Percentiles rank a stretch among this genome's conserved stretches.
These are phyloP conservation scores for Philonicus albiceps DNA, from an alignment of 2,888 invertebrate species.

Conservation along the genomic window DNA sequence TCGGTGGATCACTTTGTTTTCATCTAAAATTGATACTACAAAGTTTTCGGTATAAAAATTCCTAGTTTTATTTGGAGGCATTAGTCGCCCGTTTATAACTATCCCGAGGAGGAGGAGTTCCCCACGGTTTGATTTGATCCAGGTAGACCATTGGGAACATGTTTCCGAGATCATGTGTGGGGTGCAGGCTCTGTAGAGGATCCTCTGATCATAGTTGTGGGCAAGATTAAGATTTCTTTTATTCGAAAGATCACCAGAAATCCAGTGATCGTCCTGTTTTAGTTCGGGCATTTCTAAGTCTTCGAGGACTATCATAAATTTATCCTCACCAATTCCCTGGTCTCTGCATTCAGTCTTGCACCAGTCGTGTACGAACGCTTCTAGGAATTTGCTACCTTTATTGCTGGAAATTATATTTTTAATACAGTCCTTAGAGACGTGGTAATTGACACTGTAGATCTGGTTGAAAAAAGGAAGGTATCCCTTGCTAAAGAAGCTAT, in stretches of 20 bases:
- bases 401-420: conserved; percentile 56
- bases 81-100: conserved; percentile 59
- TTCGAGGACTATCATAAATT: conserved; percentile 53
- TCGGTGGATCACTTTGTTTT: conserved; percentile 44
- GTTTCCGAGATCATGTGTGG: conserved; percentile 58
- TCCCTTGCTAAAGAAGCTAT: conserved; percentile 59
- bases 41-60: not conserved
- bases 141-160: conserved; percentile 55
- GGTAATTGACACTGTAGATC: conserved; percentile 54
- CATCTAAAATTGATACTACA: conserved; percentile 50
- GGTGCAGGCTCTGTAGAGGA: conserved; percentile 60
- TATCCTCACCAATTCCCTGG: conserved; percentile 53
- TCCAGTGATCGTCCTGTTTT: not conserved
- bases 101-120: conserved; percentile 57
- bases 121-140: conserved; percentile 56
- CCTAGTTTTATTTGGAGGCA: conserved; percentile 51
- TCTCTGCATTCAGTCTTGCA: conserved; percentile 59
- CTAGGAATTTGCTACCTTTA: conserved; percentile 53
- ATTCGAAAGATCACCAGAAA: not conserved
- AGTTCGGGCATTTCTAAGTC: conserved; percentile 52
- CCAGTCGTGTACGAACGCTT: conserved; percentile 61
- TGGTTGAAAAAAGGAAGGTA: conserved; percentile 57
- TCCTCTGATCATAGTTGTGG: conserved; percentile 54
- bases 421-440: conserved; percentile 60
- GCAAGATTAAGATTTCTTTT: not conserved